Conservation (phyloP, 1,140 invertebrate species). For the Pseudomyrmex dendroicus region DNA sequence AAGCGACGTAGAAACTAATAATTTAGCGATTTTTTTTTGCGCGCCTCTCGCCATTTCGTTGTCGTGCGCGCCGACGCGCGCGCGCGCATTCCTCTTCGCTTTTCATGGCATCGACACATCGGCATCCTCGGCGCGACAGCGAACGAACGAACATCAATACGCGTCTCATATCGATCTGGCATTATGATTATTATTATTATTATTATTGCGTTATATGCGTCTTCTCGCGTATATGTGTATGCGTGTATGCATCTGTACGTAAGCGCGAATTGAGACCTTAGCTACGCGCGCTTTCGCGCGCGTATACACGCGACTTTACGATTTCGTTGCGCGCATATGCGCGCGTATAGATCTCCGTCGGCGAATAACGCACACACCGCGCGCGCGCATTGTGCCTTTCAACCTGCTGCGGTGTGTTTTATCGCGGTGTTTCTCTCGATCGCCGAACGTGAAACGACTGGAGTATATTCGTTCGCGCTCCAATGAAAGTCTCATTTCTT, state of each 20-base stretch:
- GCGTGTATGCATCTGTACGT: not conserved
- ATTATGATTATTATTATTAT: conserved; percentile 83
- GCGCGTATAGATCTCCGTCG: conserved; percentile 13
- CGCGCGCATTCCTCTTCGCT: conserved; percentile 64
- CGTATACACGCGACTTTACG: conserved; percentile 18
- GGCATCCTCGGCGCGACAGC: conserved; percentile 30
- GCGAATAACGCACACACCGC: conserved; percentile 15
- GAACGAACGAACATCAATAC: conserved; percentile 69
- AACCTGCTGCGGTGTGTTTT: not conserved
- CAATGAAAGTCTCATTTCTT: too few relatives aligned
- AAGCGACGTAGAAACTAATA: conserved; percentile 31
- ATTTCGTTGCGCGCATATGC: conserved; percentile 28
- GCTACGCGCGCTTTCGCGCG: not conserved
- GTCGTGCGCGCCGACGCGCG: conserved; percentile 35
- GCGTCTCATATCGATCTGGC: conserved; percentile 79
- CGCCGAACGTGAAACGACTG: too few relatives aligned
- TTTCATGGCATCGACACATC: conserved; percentile 64
- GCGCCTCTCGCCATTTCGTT: not conserved
- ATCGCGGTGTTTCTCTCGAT: not conserved
- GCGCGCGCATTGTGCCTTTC: conserved; percentile 24
- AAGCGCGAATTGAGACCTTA: conserved; percentile 37
- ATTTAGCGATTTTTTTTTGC: conserved; percentile 47
- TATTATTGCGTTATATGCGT: conserved; percentile 73
- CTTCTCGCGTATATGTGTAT: not conserved
- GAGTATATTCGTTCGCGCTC: too few relatives aligned